phyloP scores from a whole-genome alignment of 2,888 invertebrate genomes.

The Pogonocherus hispidulus region DNA sequence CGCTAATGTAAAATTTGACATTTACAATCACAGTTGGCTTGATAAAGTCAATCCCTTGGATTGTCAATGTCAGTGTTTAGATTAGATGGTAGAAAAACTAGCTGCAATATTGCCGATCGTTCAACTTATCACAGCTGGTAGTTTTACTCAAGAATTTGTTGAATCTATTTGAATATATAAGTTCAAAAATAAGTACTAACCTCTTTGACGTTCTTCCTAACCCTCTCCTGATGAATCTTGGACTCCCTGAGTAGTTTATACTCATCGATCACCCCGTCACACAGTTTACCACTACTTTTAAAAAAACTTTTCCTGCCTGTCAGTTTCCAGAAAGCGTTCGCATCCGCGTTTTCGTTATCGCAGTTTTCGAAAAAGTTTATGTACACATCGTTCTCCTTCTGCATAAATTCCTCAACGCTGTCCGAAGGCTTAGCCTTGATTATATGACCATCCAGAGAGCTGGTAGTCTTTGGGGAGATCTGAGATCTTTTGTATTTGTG shows the following conservation, averaged over 20 bases:
- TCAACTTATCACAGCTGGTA: too few species aligned
- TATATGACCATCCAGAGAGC: constrained; percentile 53
- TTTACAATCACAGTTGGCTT: too few species aligned
- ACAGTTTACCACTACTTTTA: constrained; percentile 46
- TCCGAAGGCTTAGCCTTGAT: constrained; percentile 51
- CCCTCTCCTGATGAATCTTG: constrained; percentile 59
- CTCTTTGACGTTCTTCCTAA: constrained; percentile 62
- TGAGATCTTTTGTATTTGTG: constrained; percentile 58
- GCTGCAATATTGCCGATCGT: too few species aligned
- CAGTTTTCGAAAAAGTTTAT: constrained; percentile 61
- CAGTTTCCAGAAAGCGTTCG: constrained; percentile 53
- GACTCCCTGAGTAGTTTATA: constrained; percentile 54
- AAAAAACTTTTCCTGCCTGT: constrained; percentile 49
- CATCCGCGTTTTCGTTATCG: constrained; percentile 59
- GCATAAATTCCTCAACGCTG: constrained; percentile 55
- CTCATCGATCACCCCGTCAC: constrained; percentile 53
- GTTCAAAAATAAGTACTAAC: too few species aligned
- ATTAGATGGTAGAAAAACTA: too few species aligned
- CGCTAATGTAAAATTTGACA: too few species aligned
- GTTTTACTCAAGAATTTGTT: too few species aligned
- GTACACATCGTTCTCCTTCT: constrained; percentile 60
- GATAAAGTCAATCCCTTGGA: too few species aligned
- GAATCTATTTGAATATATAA: too few species aligned
- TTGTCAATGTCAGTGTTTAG: too few species aligned
- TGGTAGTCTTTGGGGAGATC: constrained; percentile 57